Percentiles rank a stretch among this genome's conserved stretches.
phyloP scores from a whole-genome alignment of 2,797 vertebrate genomes.

The Limnodromus scolopaceus region DNA sequence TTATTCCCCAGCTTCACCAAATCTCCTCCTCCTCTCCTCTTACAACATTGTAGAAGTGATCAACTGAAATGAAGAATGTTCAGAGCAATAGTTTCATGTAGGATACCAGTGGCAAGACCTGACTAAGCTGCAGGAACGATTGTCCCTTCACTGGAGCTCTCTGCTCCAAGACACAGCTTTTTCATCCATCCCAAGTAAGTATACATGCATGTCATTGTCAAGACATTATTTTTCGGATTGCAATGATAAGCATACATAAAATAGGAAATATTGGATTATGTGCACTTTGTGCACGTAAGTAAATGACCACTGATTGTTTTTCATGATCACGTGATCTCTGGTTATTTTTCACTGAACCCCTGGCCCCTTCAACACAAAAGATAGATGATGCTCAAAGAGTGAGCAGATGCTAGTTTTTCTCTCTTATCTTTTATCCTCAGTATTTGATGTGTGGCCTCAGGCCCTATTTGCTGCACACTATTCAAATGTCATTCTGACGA shows the following conservation, averaged over 20 bases:
- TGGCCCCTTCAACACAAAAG: not conserved
- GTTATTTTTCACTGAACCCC: not conserved
- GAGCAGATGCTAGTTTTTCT: not conserved
- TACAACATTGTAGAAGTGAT: not conserved
- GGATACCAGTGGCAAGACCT: not conserved
- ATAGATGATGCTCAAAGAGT: not conserved
- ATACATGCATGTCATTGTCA: not conserved
- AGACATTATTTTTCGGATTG: not conserved
- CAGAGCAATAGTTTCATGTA: not conserved
- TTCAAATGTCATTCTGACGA: conserved; percentile 45
- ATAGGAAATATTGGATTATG: not conserved
- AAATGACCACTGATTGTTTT: not conserved
- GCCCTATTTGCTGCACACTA: conserved; percentile 22
- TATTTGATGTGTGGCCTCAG: conserved; percentile 24
- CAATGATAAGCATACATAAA: not conserved
- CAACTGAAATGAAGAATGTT: not conserved
- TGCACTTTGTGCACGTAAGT: not conserved
- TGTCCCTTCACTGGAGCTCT: not conserved
- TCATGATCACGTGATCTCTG: not conserved
- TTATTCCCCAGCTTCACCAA: not conserved
- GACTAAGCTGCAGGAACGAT: not conserved
- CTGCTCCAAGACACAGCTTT: not conserved
- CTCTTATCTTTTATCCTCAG: not conserved
- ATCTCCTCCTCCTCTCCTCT: not conserved
- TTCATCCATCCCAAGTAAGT: not conserved